phyloP scores from a whole-genome alignment of 2,888 invertebrate species.

The Cancer borealis region DNA sequence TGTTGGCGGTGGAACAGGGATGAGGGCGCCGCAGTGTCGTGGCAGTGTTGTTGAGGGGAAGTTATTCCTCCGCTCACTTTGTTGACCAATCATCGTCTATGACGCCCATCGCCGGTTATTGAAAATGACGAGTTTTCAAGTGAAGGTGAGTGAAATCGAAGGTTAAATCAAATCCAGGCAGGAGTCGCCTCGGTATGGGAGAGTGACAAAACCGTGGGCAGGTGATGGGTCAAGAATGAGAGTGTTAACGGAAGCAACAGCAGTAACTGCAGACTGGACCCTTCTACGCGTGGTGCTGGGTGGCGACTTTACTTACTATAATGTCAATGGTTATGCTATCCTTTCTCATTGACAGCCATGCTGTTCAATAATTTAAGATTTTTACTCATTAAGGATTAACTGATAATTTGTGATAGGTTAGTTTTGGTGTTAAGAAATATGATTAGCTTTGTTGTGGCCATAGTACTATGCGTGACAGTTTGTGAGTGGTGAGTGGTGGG shows the following conservation, averaged over 20 bases:
- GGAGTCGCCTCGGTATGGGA: neutral
- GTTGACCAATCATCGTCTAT: neutral
- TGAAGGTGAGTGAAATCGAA: neutral
- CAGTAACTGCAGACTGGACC: too few species aligned
- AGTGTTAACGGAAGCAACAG: neutral
- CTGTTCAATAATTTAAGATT: too few species aligned
- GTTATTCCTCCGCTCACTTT: neutral
- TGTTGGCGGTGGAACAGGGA: neutral
- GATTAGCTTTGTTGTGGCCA: too few species aligned
- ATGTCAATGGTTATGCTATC: too few species aligned
- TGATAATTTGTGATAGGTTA: too few species aligned
- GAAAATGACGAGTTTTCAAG: neutral
- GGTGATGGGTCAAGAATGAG: neutral
- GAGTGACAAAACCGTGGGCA: neutral
- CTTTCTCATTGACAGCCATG: too few species aligned
- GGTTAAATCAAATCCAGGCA: neutral
- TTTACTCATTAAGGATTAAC: too few species aligned
- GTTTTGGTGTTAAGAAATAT: too few species aligned
- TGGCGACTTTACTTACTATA: too few species aligned
- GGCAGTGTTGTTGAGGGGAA: neutral
- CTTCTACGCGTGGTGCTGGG: too few species aligned
- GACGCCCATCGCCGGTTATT: conserved; percentile 2
- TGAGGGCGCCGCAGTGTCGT: conserved; percentile 19
- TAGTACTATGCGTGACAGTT: too few species aligned
- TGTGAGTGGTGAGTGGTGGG: too few species aligned